A percentile compares a stretch with the other conserved stretches of the same genome.
Evolutionary conservation across 2,888 invertebrate species (phyloP).

Genomic region (Lysandra bellargus): DNA sequence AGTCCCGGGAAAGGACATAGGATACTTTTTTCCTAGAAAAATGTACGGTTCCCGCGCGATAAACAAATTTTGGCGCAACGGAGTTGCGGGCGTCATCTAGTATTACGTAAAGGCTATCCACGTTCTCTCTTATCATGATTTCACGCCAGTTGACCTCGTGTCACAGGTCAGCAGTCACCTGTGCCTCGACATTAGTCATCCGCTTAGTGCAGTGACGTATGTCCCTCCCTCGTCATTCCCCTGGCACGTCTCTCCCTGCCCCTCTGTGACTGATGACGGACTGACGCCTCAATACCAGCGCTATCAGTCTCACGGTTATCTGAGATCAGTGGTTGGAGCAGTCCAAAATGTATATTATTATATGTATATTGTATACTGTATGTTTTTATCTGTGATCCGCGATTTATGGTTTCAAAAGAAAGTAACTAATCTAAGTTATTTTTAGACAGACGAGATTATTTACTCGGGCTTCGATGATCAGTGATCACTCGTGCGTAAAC

Average conservation of each 20-base stretch:
- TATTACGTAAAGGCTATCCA: background rate
- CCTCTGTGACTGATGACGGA: slow-evolving; percentile 1
- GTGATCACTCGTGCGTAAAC: background rate
- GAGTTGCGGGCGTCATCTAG: too few species aligned
- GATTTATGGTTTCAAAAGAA: too few species aligned
- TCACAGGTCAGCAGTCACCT: slow-evolving; percentile 13
- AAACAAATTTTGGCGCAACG: too few species aligned
- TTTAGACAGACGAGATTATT: background rate
- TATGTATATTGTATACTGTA: too few species aligned
- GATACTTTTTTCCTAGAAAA: too few species aligned
- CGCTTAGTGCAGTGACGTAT: slow-evolving; percentile 20
- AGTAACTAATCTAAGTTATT: too few species aligned
- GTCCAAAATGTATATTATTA: background rate
- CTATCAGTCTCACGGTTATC: background rate
- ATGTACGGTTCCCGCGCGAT: too few species aligned
- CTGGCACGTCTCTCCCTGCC: background rate
- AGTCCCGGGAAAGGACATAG: too few species aligned
- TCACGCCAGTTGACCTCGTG: slow-evolving; percentile 1
- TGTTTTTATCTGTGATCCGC: too few species aligned
- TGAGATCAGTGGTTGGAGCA: background rate
- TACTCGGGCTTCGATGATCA: background rate
- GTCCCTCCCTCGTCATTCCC: background rate
- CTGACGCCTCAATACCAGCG: background rate
- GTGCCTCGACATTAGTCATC: slow-evolving; percentile 7
- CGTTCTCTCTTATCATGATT: background rate